Evolutionary conservation across 2,888 invertebrate species (phyloP).

Genomic region (Dynastes maya): DNA sequence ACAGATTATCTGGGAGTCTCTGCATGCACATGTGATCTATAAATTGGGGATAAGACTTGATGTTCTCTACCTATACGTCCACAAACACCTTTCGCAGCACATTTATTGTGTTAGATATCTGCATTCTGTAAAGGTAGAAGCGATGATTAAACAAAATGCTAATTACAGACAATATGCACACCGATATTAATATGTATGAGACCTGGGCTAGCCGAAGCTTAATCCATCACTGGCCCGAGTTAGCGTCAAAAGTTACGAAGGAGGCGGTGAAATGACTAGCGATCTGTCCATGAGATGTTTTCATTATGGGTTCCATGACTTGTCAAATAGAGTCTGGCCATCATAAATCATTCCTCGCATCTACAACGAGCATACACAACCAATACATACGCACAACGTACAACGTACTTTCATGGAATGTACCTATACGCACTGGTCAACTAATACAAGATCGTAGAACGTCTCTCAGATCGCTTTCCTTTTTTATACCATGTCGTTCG

Average conservation of each 20-base stretch:
- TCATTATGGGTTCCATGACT: constrained; percentile 71
- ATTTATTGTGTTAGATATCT: background rate
- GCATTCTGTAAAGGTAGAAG: constrained; percentile 41
- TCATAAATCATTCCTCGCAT: constrained; percentile 64
- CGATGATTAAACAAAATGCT: constrained; percentile 69
- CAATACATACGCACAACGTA: constrained; percentile 27
- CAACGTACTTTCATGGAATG: constrained; percentile 17
- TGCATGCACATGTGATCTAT: too few relatives aligned
- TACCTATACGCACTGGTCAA: constrained; percentile 3
- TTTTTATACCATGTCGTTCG: background rate
- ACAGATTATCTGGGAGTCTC: background rate
- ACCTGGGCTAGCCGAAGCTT: constrained; percentile 48
- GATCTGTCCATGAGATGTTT: constrained; percentile 71
- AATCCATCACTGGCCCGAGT: constrained; percentile 62
- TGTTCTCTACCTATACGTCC: too few relatives aligned
- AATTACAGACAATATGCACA: constrained; percentile 67
- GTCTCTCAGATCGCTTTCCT: constrained; percentile 12
- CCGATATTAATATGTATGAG: constrained; percentile 66
- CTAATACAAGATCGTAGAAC: constrained; percentile 19
- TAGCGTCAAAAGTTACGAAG: constrained; percentile 72
- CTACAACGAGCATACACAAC: constrained; percentile 24
- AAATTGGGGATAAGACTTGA: background rate
- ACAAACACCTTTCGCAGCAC: too few relatives aligned
- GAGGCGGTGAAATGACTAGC: constrained; percentile 71
- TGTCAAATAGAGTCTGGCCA: constrained; percentile 67